Evolutionary conservation across 2,888 invertebrate genomes (phyloP).

Genomic region (Thymelicus lineola): DNA sequence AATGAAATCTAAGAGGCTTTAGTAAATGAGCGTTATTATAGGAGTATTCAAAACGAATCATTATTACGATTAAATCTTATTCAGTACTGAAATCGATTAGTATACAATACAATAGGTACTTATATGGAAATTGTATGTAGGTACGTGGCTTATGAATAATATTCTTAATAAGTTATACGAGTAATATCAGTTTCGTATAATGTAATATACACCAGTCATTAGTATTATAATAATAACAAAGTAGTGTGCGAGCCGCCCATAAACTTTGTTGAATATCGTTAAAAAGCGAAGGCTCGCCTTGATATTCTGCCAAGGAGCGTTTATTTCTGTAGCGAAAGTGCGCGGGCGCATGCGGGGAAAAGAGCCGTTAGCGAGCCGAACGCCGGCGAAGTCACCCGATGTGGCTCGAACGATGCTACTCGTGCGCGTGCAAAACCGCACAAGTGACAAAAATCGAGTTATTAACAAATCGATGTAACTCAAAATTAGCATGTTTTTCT

Average conservation of each 20-base stretch:
- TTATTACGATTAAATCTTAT: no score
- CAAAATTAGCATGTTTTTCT: background rate
- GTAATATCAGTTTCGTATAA: background rate
- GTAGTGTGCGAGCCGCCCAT: constrained; percentile 63
- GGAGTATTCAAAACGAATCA: no score
- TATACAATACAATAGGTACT: no score
- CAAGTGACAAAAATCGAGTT: constrained; percentile 48
- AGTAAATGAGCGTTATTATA: no score
- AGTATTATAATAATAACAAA: constrained; percentile 14
- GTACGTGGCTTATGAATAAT: no score
- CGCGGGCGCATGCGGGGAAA: constrained; percentile 66
- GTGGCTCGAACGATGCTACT: constrained; percentile 56
- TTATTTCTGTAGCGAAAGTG: constrained; percentile 84
- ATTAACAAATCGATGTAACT: constrained; percentile 10
- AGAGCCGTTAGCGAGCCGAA: constrained; percentile 76
- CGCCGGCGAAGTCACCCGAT: constrained; percentile 68
- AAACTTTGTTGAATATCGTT: constrained; percentile 68
- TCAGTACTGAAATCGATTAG: no score
- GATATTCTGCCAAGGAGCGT: constrained; percentile 82
- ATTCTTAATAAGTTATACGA: no score
- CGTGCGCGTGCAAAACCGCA: constrained; percentile 59
- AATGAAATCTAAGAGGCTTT: no score
- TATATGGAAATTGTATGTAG: no score
- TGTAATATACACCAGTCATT: constrained; percentile 1
- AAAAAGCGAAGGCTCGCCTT: constrained; percentile 80